Base-by-base conservation (phyloP, 1,140 invertebrate species). In the fruit fly (Drosophila melanogaster) region DNA sequence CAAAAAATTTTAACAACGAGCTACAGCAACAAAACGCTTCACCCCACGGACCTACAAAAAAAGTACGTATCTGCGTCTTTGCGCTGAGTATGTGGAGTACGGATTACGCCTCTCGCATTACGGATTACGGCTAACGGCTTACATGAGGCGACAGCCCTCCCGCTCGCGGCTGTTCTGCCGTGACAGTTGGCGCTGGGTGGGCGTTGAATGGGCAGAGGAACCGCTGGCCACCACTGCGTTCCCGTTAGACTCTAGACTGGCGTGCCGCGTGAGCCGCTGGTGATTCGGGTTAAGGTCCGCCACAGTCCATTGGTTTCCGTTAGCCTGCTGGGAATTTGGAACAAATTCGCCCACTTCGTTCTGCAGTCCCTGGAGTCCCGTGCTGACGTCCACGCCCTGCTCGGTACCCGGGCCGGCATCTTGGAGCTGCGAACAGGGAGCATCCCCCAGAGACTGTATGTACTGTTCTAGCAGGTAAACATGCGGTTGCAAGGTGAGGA, bases 401-500 rank as follows among this genome's bases (percentile, higher is more conserved):
- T 70, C 74, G 24, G 37, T 33, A 11, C 58, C 47, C 6, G 70
- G 54, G 41, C 44, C 43, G n/a, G 47, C 56, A 7, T 80, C 77
- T 44, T 73, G 62, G 7, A 43, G 49, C 3, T 55, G 33, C 2
- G 53, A 14, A 26, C 33, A 37, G 14, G 41, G 17, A 3, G n/a
- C 44, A 2, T 90, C 79, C 5, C 85, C 77, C 60, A 90, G 47
- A 47, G 90, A 85, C 11, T 79, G 83, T n/a, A 91, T 91, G 54
- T 90, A 91, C 71, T 91, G 90, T 44, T 91, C 86, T 17, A 91
- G 62, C 10, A 86, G 62, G 43, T 86, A 90, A 4, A 95, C 93
- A 92, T 96, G 95, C 59, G 93, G 93, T 76, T 95, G 94, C 47
- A 96, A 94, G 1, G 85, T 87, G 64, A 92, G 83, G 35, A 92